phyloP scores from a whole-genome alignment of 2,113 vertebrate genomes.

The Archocentrus centrarchus region DNA sequence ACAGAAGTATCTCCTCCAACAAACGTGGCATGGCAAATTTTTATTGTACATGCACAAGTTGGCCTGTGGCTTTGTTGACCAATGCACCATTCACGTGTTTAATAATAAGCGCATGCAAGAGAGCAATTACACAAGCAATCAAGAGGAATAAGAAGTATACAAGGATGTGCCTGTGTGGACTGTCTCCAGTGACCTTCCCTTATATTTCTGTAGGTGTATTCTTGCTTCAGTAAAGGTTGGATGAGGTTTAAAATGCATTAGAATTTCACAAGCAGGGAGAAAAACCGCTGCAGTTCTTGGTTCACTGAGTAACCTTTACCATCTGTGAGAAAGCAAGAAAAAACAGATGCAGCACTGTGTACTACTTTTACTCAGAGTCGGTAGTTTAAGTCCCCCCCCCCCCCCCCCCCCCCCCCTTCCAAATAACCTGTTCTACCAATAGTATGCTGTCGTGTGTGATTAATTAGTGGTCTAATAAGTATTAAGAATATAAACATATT shows the following conservation, averaged over 20 bases:
- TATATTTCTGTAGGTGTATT: conserved; percentile 27
- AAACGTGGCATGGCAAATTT: conserved; percentile 16
- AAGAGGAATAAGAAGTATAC: conserved; percentile 26
- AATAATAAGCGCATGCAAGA: conserved; percentile 22
- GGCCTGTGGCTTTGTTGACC: conserved; percentile 24
- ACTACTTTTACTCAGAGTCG: background rate
- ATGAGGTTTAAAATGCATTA: conserved; percentile 58
- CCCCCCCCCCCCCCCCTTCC: background rate
- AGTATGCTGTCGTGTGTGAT: background rate
- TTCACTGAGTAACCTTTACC: conserved; percentile 52
- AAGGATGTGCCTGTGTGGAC: conserved; percentile 26
- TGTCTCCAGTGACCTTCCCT: conserved; percentile 41
- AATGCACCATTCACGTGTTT: conserved; percentile 24
- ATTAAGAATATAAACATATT: conserved; percentile 9
- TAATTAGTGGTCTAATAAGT: conserved; percentile 25
- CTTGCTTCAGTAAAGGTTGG: conserved; percentile 42
- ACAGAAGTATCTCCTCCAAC: background rate
- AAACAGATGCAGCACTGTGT: conserved; percentile 20
- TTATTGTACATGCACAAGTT: conserved; percentile 23
- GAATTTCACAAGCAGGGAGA: conserved; percentile 21
- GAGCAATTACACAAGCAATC: conserved; percentile 33
- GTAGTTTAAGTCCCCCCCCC: background rate
- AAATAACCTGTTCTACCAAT: background rate
- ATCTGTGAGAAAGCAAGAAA: conserved; percentile 19
- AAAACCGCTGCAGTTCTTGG: conserved; percentile 16